A percentile compares a stretch with the other conserved stretches of the same genome.
Conservation (phyloP, 53 echinoderm and acorn worm species). For the Luidia sarsii region DNA sequence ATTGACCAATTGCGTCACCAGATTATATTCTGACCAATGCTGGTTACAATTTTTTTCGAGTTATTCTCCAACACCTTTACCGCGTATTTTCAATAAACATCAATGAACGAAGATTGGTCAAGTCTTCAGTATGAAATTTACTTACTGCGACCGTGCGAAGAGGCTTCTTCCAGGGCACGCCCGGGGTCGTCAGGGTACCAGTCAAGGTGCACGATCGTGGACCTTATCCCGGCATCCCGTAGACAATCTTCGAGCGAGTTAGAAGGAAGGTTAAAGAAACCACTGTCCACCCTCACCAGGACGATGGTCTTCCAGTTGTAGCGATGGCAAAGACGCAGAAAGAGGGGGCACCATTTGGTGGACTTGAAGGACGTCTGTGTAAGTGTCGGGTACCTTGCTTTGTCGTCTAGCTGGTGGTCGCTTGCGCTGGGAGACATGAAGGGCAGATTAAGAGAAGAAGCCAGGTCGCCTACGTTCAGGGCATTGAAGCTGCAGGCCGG, state of each 20-base stretch:
- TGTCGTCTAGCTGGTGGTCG: conserved; percentile 33
- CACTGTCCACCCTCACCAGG: not conserved
- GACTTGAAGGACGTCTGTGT: not conserved
- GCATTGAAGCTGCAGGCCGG: conserved; percentile 23
- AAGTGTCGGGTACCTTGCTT: conserved; percentile 35
- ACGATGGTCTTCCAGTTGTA: not conserved
- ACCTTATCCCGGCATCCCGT: not conserved
- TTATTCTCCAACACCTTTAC: too few species aligned
- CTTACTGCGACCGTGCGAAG: conserved; percentile 5
- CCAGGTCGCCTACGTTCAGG: conserved; percentile 21
- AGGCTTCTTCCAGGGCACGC: not conserved
- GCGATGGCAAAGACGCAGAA: not conserved
- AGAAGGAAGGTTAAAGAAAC: not conserved
- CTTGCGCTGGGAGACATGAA: conserved; percentile 12
- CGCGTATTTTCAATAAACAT: too few species aligned
- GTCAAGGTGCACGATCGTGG: not conserved
- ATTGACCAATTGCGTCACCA: too few species aligned
- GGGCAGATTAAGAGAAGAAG: conserved; percentile 14
- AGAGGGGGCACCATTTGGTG: not conserved
- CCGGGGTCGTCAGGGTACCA: not conserved
- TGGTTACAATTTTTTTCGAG: too few species aligned
- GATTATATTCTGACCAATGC: too few species aligned
- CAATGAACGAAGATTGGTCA: too few species aligned
- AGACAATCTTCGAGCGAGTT: not conserved
- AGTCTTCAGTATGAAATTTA: too few species aligned